A percentile compares a stretch with the other conserved stretches of the same genome.
phyloP scores from a whole-genome alignment of 2,888 invertebrate genomes.

The Hydraecia micacea region DNA sequence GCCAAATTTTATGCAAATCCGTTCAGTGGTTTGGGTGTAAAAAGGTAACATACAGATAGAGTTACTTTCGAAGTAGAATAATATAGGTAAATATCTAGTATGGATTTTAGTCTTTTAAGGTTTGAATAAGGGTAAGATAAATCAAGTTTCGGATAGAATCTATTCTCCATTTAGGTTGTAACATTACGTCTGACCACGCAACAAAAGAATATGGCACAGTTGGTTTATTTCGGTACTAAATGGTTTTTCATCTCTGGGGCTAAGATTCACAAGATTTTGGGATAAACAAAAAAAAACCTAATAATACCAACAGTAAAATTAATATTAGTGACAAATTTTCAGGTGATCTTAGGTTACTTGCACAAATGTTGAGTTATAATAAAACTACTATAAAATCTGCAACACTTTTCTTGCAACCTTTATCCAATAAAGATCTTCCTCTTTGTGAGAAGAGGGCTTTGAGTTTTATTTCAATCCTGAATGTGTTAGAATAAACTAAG shows the following conservation, averaged over 20 bases:
- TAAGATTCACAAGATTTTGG: too few species aligned
- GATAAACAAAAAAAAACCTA: too few species aligned
- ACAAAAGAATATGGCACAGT: not conserved
- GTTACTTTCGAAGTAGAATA: too few species aligned
- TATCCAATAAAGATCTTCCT: not conserved
- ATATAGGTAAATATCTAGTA: too few species aligned
- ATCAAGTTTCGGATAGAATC: not conserved
- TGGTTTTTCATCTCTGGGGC: too few species aligned
- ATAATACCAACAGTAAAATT: too few species aligned
- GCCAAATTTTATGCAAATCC: too few species aligned
- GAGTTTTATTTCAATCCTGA: not conserved
- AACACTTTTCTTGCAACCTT: not conserved
- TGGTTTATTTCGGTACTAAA: not conserved
- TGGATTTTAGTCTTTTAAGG: not conserved
- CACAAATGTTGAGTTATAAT: not conserved
- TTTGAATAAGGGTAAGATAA: too few species aligned
- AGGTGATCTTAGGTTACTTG: too few species aligned
- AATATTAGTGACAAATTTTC: too few species aligned
- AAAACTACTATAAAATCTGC: not conserved
- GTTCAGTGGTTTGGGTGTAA: too few species aligned
- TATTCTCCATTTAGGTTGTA: not conserved
- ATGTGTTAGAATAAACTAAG: not conserved
- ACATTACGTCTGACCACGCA: not conserved
- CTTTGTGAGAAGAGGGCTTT: not conserved
- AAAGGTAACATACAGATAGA: too few species aligned